phyloP scores from a whole-genome alignment of 2,797 vertebrate genomes.

The Leptoclinus maculatus region DNA sequence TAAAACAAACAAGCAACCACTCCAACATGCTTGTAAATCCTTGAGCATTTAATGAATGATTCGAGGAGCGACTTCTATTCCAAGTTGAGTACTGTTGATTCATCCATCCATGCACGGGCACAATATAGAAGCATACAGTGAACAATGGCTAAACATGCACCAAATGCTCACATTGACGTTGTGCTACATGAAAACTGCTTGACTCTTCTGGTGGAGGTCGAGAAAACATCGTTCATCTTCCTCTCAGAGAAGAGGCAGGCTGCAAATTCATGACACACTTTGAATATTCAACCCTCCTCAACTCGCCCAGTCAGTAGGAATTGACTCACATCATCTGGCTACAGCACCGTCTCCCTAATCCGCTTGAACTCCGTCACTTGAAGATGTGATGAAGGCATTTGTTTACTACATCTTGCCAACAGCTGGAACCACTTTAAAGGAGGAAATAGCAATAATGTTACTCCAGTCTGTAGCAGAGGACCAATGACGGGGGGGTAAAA shows the following conservation, averaged over 20 bases:
- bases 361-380: conserved; percentile 11
- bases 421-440: conserved; percentile 6
- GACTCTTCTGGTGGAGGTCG: background rate
- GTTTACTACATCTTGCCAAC: conserved; percentile 8
- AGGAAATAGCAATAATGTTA: background rate
- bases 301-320: background rate
- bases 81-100: background rate
- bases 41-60: background rate
- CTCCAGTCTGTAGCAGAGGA: background rate
- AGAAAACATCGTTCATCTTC: conserved; percentile 21
- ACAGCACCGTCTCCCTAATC: background rate
- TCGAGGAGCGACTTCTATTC: background rate
- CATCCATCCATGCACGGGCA: background rate
- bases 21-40: background rate
- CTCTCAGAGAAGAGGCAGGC: background rate
- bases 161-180: background rate
- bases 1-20: background rate
- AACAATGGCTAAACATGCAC: background rate
- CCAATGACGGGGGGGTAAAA: background rate
- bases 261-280: conserved; percentile 30
- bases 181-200: background rate
- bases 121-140: background rate
- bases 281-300: conserved; percentile 13
- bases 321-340: background rate
- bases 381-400: background rate